Evolutionary conservation across 1,140 invertebrate genomes (phyloP).

Genomic region (Cyphomyrmex costatus): DNA sequence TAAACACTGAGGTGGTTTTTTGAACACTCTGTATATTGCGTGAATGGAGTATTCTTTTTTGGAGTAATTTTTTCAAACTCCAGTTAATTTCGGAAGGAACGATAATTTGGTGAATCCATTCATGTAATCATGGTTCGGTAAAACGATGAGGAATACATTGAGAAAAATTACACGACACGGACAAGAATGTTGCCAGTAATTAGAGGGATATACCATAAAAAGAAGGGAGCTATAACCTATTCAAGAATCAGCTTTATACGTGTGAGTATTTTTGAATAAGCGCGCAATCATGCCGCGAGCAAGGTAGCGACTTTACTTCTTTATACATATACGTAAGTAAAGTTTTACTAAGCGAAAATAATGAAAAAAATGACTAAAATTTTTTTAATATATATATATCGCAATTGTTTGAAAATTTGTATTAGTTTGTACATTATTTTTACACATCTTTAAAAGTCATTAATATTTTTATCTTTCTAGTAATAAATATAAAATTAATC

Average conservation of each 20-base stretch:
- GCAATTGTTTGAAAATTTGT: conserved; percentile 12
- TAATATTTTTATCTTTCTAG: not conserved
- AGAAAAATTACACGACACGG: conserved; percentile 83
- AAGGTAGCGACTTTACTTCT: conserved; percentile 72
- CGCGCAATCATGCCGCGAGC: conserved; percentile 69
- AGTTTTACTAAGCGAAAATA: conserved; percentile 15
- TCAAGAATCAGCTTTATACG: conserved; percentile 85
- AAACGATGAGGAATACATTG: conserved; percentile 48
- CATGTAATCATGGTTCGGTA: conserved; percentile 55
- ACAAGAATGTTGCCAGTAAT: conserved; percentile 83
- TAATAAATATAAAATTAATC: too few relatives aligned
- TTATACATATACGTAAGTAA: conserved; percentile 51
- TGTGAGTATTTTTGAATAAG: conserved; percentile 81
- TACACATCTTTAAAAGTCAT: not conserved
- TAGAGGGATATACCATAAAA: conserved; percentile 81
- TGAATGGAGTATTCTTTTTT: conserved; percentile 4
- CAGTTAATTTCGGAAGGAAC: not conserved
- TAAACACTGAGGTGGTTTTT: too few relatives aligned
- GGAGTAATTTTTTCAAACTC: not conserved
- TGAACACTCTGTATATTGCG: not conserved
- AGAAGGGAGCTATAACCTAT: conserved; percentile 81
- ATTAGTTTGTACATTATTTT: not conserved
- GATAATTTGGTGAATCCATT: conserved; percentile 50
- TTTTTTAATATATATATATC: conserved; percentile 57
- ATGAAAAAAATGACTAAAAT: conserved; percentile 29